Conservation (phyloP, 2,113 vertebrate species). For the Zeus faber region DNA sequence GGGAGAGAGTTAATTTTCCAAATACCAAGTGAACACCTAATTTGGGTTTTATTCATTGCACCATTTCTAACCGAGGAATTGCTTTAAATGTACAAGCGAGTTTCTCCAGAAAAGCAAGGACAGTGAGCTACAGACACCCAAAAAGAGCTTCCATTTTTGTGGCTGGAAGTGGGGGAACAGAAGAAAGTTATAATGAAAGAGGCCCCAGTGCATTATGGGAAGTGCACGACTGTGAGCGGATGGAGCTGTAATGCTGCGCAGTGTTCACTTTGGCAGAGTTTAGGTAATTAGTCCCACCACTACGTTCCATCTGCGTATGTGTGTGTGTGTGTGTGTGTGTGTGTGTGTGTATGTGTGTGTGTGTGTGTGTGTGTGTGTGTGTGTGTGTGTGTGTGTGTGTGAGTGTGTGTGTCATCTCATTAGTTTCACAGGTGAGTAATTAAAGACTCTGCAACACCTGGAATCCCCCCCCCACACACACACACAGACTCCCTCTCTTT, state of each 20-base stretch:
- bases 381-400: conserved; percentile 14
- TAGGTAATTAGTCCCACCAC: conserved; percentile 65
- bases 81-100: too few species aligned
- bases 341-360: background rate
- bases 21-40: too few species aligned
- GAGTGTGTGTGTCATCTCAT: conserved; percentile 26
- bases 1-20: too few species aligned
- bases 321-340: background rate
- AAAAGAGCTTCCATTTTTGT: too few species aligned
- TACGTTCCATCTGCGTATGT: conserved; percentile 3
- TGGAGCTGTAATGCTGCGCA: conserved; percentile 27
- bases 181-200: conserved; percentile 26
- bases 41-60: too few species aligned
- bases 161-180: conserved; percentile 12
- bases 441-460: conserved; percentile 62
- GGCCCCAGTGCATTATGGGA: conserved; percentile 5
- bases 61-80: too few species aligned
- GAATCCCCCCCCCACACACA: too few species aligned
- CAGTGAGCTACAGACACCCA: too few species aligned
- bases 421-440: conserved; percentile 63
- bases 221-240: conserved; percentile 33
- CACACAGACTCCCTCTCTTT: conserved; percentile 17
- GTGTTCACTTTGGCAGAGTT: conserved; percentile 34
- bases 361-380: conserved; percentile 9
- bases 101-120: too few species aligned